Conservation (phyloP, 2,797 vertebrate genomes). For the Phyllotis vaccarum region DNA sequence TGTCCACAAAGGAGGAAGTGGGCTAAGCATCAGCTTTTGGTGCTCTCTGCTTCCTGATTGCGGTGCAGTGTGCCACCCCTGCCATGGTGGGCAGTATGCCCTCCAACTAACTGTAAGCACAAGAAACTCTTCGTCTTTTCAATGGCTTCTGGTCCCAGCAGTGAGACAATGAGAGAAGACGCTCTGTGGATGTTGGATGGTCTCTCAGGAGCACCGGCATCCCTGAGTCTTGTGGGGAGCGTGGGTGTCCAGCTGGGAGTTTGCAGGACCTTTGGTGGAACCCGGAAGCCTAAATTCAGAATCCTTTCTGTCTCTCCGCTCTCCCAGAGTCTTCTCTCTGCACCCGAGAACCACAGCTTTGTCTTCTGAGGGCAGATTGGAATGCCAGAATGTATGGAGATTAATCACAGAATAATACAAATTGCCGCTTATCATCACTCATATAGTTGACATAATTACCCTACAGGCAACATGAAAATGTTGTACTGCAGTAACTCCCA, state of each 20-base stretch:
- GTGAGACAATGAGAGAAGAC: background rate
- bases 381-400: slow-evolving; percentile 80
- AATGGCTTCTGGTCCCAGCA: background rate
- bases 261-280: background rate
- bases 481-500: slow-evolving; percentile 81
- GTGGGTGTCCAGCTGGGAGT: background rate
- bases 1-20: background rate
- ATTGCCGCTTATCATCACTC: slow-evolving; percentile 78
- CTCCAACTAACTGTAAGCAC: background rate
- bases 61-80: background rate
- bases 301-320: background rate
- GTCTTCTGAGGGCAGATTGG: slow-evolving; percentile 77
- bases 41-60: background rate
- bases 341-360: background rate
- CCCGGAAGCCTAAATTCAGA: background rate
- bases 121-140: background rate
- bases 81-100: fast-evolving
- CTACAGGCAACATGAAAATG: slow-evolving; percentile 83
- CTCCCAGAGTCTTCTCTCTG: background rate
- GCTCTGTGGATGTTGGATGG: no score
- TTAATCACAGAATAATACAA: slow-evolving; percentile 84
- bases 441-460: slow-evolving; percentile 86
- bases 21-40: no score
- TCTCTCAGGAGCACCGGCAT: background rate
- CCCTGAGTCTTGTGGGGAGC: fast-evolving